These are phyloP conservation scores for Coturnix japonica DNA, from an alignment of 2,113 vertebrate genomes.

Conservation along the genomic window DNA sequence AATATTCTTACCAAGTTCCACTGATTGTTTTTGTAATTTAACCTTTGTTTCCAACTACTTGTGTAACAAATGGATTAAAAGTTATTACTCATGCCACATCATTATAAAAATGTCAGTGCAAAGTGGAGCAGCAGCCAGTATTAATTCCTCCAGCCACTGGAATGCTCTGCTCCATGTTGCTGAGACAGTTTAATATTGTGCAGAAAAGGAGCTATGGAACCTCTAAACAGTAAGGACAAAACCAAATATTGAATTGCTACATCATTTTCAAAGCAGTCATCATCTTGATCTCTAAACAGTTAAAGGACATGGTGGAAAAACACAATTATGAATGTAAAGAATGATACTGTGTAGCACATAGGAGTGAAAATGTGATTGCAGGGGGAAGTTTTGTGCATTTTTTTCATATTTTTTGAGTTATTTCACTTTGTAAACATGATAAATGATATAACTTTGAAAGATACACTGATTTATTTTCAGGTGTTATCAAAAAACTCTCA, in stretches of 20 bases:
- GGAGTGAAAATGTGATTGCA: neutral
- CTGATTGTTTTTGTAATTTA: neutral
- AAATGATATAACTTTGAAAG: neutral
- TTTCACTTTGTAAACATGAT: conserved; percentile 9
- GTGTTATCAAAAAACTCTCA: conserved; percentile 16
- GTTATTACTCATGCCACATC: neutral
- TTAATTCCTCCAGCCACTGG: neutral
- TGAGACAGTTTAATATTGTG: neutral
- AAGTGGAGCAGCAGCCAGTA: neutral
- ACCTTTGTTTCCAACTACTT: neutral
- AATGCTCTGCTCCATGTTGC: neutral
- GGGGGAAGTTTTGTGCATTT: neutral
- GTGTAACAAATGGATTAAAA: neutral
- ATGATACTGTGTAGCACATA: neutral
- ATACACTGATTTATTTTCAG: conserved; percentile 26
- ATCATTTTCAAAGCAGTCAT: neutral
- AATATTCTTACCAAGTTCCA: neutral
- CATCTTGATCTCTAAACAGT: neutral
- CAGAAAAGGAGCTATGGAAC: neutral
- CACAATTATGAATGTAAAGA: neutral
- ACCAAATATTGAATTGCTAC: neutral
- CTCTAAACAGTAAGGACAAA: neutral
- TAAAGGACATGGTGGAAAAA: neutral
- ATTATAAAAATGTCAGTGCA: neutral
- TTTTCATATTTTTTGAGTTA: neutral